phyloP scores from a whole-genome alignment of 2,888 invertebrate species.

The Quadriops clusia region DNA sequence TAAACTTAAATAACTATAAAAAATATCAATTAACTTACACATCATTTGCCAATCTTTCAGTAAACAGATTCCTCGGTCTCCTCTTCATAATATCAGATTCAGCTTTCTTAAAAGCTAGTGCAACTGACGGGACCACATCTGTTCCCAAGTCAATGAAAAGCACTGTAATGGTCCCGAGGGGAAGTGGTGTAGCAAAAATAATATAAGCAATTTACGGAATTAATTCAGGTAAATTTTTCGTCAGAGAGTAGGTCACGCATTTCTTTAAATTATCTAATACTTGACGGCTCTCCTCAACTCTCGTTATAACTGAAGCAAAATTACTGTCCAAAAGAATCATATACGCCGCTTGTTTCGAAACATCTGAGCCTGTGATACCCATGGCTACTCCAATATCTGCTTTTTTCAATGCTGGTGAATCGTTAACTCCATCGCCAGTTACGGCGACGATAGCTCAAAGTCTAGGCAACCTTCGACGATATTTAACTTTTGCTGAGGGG shows the following conservation, averaged over 20 bases:
- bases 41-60: slow-evolving; percentile 97
- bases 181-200: slow-evolving; percentile 60
- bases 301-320: slow-evolving; percentile 76
- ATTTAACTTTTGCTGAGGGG: slow-evolving; percentile 43
- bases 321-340: slow-evolving; percentile 82
- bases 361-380: slow-evolving; percentile 68
- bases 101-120: slow-evolving; percentile 95
- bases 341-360: slow-evolving; percentile 78
- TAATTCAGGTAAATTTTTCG: slow-evolving; percentile 75
- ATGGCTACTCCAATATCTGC: slow-evolving; percentile 74
- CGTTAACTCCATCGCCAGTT: slow-evolving; percentile 82
- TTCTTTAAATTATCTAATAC: slow-evolving; percentile 81
- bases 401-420: slow-evolving; percentile 72
- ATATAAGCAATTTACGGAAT: slow-evolving; percentile 69
- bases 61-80: slow-evolving; percentile 92
- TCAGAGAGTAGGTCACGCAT: slow-evolving; percentile 71
- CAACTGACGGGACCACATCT: slow-evolving; percentile 93
- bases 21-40: too few relatives aligned
- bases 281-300: slow-evolving; percentile 71
- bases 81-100: slow-evolving; percentile 99
- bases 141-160: slow-evolving; percentile 62
- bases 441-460: slow-evolving; percentile 65
- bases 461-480: slow-evolving; percentile 76
- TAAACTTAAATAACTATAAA: too few relatives aligned
- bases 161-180: slow-evolving; percentile 50